Evolutionary conservation across 35 echinoderm and acorn worm genomes (phyloP), one percentile per base, ranked within the genome.

Genomic region (Apostichopus californicus): DNA sequence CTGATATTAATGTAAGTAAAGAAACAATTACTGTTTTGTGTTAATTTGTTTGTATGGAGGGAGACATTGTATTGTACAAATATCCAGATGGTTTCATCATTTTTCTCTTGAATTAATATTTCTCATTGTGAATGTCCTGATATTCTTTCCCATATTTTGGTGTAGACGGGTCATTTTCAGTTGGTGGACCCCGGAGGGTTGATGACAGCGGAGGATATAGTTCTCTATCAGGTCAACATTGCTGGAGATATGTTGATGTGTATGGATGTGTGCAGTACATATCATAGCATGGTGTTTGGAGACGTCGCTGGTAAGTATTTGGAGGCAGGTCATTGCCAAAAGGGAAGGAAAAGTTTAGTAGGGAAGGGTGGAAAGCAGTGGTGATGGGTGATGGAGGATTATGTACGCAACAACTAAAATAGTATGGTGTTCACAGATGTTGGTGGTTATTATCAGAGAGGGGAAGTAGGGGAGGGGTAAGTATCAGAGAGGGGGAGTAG

Each of bases 171-270:
- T 79, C 95, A 99, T 56, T 99, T 99, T 71, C 97, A 96, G 93
- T 85, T 99, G 77, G 91, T 99, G 78, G 97, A 99, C 80, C 97
- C 97, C 20, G 91, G 97, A 57, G 97, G 97, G 14, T 90, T 99
- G n/a, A 93, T 99, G 79, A 99, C 97, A 9, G 93, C 97, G 26
- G 97, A 96, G 7, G 90, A 92, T 60, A 96, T 99, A 86, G 24
- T 99, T 8, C 92, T 99, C 17, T 96, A 95, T 70, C 95, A 99
- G 87, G 92, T 96, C 91, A 94, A 96, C 88, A 93, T 95, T 5
- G 89, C 88, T 0, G 97, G 97, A 1, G 93, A 96, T n/a, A 95
- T 94, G 91, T 72, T 96, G 46, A 82, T 94, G 78, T 93, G 93
- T 60, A 73, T 99, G 55, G 97, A 99, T 80, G 95, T 99, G 1